A percentile compares a stretch with the other conserved stretches of the same genome.
phyloP scores from a whole-genome alignment of 2,888 invertebrate genomes.

The Linnaemya tessellans region DNA sequence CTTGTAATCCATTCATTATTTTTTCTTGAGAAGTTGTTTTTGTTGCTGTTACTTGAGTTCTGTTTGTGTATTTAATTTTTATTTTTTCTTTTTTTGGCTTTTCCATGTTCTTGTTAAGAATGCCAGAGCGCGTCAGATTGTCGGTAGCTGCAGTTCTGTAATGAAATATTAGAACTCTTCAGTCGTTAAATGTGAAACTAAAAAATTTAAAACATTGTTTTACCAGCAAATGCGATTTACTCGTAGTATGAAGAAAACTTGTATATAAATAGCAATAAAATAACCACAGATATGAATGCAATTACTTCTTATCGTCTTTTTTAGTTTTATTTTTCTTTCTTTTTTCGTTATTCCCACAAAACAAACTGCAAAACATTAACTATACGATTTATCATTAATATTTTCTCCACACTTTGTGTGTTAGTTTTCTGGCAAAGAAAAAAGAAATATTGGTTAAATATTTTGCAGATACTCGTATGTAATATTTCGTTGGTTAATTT shows the following conservation, averaged over 20 bases:
- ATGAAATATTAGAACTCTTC: conserved; percentile 38
- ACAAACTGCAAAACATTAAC: conserved; percentile 17
- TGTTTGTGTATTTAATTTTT: conserved; percentile 43
- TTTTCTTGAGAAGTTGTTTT: background rate
- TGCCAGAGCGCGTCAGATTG: conserved; percentile 28
- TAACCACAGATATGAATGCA: conserved; percentile 24
- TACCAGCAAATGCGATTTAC: background rate
- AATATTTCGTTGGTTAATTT: conserved; percentile 49
- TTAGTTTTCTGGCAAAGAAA: background rate
- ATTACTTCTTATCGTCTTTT: conserved; percentile 19
- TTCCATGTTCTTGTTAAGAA: conserved; percentile 35
- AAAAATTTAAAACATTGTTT: background rate
- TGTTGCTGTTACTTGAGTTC: background rate
- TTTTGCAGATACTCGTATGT: conserved; percentile 31
- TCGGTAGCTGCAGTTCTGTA: conserved; percentile 4
- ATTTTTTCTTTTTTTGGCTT: conserved; percentile 37
- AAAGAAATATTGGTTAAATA: conserved; percentile 12
- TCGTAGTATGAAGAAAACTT: conserved; percentile 1
- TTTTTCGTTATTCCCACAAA: conserved; percentile 18
- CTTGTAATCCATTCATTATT: conserved; percentile 35
- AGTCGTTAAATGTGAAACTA: background rate
- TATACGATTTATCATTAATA: conserved; percentile 29
- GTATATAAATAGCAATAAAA: conserved; percentile 34
- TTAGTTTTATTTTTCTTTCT: background rate
- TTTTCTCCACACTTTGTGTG: conserved; percentile 8